Conservation (phyloP, 2,113 vertebrate species). For the Deroptyus accipitrinus region DNA sequence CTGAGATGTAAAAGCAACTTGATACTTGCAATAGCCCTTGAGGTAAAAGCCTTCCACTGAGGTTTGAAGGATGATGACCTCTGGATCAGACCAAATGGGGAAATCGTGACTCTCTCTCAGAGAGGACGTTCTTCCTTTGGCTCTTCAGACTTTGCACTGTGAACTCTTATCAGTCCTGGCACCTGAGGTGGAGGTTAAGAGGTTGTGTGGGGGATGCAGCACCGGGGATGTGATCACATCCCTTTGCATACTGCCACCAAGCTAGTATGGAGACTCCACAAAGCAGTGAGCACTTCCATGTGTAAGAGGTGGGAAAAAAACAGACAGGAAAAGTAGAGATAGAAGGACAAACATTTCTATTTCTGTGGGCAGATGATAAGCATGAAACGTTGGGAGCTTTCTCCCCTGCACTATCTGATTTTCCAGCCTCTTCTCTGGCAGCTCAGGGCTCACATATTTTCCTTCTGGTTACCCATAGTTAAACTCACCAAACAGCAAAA, state of each 20-base stretch:
- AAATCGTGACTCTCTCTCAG: background rate
- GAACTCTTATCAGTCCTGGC: background rate
- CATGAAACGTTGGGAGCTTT: background rate
- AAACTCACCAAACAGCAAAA: background rate
- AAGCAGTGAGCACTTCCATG: background rate
- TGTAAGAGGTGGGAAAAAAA: background rate
- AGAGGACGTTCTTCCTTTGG: background rate
- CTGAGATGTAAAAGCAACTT: slow-evolving; percentile 46
- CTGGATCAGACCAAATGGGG: background rate
- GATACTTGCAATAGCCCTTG: background rate
- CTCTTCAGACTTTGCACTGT: background rate
- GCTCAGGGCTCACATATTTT: background rate
- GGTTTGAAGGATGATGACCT: background rate
- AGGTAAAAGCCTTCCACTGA: background rate
- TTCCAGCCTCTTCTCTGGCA: slow-evolving; percentile 9
- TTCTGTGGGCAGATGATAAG: slow-evolving; percentile 22
- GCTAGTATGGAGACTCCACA: background rate
- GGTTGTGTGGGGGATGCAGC: background rate
- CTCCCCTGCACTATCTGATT: background rate
- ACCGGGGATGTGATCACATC: background rate
- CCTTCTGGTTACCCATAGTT: background rate
- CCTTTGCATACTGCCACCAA: background rate
- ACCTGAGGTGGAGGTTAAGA: background rate
- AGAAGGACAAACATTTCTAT: slow-evolving; percentile 32
- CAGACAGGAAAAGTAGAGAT: background rate